phyloP scores from a whole-genome alignment of 2,797 vertebrate genomes.

The Glyptemys insculpta region DNA sequence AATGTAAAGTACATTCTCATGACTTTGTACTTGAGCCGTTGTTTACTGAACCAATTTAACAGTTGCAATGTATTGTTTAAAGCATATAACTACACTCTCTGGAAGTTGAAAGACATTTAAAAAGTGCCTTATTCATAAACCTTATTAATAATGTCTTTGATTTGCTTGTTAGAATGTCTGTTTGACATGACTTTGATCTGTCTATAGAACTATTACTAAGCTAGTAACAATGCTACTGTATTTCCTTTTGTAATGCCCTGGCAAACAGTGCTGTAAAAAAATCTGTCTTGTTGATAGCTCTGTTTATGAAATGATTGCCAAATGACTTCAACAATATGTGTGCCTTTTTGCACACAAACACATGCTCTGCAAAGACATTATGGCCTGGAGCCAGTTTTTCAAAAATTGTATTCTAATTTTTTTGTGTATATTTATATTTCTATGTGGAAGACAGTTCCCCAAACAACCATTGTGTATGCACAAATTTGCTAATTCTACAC shows the following conservation, averaged over 20 bases:
- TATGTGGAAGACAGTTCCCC: background rate
- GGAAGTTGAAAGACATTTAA: background rate
- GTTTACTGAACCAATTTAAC: conserved; percentile 50
- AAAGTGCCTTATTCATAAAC: conserved; percentile 10
- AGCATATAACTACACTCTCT: background rate
- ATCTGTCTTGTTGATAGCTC: background rate
- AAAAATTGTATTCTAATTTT: background rate
- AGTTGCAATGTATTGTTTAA: conserved; percentile 10
- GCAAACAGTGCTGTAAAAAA: background rate
- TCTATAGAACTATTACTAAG: background rate
- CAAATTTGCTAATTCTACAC: background rate
- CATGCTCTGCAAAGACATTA: background rate
- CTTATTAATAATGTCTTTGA: conserved; percentile 9
- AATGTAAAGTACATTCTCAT: conserved; percentile 45
- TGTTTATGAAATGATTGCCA: background rate
- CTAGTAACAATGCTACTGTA: background rate
- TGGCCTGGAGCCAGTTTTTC: background rate
- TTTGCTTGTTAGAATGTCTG: background rate
- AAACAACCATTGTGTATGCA: background rate
- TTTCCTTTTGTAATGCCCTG: background rate
- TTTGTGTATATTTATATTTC: accelerated
- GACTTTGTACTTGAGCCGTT: conserved; percentile 68
- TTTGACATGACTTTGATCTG: background rate
- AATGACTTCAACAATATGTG: background rate
- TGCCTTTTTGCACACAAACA: background rate